Conservation (phyloP, 2,113 vertebrate species). For the Tursiops truncatus region DNA sequence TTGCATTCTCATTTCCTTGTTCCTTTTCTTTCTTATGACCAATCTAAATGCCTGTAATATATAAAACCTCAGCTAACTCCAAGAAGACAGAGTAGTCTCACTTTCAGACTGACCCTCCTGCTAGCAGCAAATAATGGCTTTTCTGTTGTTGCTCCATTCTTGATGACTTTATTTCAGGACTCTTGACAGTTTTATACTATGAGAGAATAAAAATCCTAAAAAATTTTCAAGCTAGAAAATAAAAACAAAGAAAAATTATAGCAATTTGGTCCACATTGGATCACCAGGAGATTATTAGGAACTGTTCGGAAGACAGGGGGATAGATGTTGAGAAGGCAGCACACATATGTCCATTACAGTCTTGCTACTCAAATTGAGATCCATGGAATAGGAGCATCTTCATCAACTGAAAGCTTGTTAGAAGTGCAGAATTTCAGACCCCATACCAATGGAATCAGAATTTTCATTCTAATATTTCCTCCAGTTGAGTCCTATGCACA, state of each 20-base stretch:
- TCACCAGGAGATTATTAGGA: not conserved
- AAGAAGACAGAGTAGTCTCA: not conserved
- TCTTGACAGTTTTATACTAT: not conserved
- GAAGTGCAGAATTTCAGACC: not conserved
- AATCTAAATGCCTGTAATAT: not conserved
- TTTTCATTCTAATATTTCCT: slow-evolving; percentile 7
- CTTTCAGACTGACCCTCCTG: not conserved
- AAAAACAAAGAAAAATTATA: slow-evolving; percentile 27
- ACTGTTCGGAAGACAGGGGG: not conserved
- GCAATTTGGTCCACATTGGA: not conserved
- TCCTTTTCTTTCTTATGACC: not conserved
- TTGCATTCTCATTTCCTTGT: not conserved
- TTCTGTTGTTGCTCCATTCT: not conserved
- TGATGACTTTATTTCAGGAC: slow-evolving; percentile 7
- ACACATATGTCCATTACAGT: not conserved
- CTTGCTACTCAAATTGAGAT: not conserved
- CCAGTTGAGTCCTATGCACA: not conserved
- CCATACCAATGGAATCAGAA: not conserved
- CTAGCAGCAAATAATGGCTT: slow-evolving; percentile 20
- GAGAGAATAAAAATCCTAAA: slow-evolving; percentile 11
- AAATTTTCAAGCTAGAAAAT: not conserved
- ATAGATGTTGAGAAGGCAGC: not conserved
- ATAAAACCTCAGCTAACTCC: not conserved
- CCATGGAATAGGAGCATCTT: not conserved
- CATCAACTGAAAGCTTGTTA: not conserved